Conservation (phyloP, 2,113 vertebrate genomes). For the Planiliza haematocheilus region DNA sequence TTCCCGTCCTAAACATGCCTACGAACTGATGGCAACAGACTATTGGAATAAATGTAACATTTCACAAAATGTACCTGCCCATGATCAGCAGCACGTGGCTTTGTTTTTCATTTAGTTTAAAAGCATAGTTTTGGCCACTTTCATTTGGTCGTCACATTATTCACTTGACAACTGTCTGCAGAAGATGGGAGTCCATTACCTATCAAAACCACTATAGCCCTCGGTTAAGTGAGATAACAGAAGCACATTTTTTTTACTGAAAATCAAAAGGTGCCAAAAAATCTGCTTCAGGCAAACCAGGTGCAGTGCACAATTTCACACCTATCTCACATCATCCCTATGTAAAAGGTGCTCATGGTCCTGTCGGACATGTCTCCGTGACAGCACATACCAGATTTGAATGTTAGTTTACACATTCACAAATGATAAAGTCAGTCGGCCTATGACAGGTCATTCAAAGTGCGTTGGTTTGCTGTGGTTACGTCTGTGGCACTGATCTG, state of each 20-base stretch:
- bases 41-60: too few species aligned
- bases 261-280: not conserved
- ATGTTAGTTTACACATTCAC: constrained; percentile 36
- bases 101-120: too few species aligned
- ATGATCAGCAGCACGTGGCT: too few species aligned
- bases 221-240: not conserved
- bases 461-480: constrained; percentile 6
- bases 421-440: not conserved
- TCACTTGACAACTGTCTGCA: too few species aligned
- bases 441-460: not conserved
- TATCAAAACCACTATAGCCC: not conserved
- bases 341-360: not conserved
- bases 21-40: too few species aligned
- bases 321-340: not conserved
- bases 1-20: too few species aligned
- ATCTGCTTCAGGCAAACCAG: not conserved
- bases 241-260: too few species aligned
- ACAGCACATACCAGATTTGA: constrained; percentile 27
- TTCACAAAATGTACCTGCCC: too few species aligned
- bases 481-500: not conserved
- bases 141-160: too few species aligned
- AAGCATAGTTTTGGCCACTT: too few species aligned
- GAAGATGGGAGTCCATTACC: not conserved
- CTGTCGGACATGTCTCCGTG: constrained; percentile 7
- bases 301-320: not conserved